These are phyloP conservation scores for Sylvia borin DNA, from an alignment of 2,797 vertebrate species.

Conservation along the genomic window DNA sequence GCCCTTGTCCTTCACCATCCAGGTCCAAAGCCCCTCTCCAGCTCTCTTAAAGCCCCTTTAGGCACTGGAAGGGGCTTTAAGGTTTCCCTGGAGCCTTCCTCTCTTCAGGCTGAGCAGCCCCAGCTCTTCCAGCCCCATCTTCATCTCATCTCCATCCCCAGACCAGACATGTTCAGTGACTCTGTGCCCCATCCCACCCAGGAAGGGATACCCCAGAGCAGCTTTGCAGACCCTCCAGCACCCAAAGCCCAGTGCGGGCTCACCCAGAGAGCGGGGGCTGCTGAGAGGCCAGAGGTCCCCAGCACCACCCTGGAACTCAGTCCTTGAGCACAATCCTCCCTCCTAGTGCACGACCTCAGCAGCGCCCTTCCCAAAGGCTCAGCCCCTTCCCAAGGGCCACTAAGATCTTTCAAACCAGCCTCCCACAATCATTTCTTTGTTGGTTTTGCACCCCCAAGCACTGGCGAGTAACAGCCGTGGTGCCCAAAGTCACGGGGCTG, in stretches of 20 bases:
- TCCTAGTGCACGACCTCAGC: accelerated
- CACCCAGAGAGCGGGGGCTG: not conserved
- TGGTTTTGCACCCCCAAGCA: not conserved
- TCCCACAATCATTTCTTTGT: not conserved
- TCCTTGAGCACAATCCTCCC: not conserved
- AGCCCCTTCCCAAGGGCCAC: not conserved
- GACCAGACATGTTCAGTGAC: accelerated
- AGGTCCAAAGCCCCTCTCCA: not conserved
- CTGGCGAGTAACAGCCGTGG: not conserved
- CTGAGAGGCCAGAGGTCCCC: accelerated
- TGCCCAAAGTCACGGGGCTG: not conserved
- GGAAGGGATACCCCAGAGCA: not conserved
- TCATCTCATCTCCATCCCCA: not conserved
- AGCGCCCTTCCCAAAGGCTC: accelerated
- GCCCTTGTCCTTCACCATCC: not conserved
- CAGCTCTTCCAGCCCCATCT: not conserved
- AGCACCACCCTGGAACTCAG: not conserved
- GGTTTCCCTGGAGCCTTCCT: not conserved
- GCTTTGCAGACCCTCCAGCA: not conserved
- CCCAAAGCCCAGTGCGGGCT: not conserved
- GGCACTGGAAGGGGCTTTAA: not conserved
- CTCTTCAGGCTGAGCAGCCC: not conserved
- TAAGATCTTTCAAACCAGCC: not conserved
- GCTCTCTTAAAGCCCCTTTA: not conserved
- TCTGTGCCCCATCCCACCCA: not conserved